Conservation (phyloP, 1,140 invertebrate genomes). For the Ridgeia piscesae region DNA sequence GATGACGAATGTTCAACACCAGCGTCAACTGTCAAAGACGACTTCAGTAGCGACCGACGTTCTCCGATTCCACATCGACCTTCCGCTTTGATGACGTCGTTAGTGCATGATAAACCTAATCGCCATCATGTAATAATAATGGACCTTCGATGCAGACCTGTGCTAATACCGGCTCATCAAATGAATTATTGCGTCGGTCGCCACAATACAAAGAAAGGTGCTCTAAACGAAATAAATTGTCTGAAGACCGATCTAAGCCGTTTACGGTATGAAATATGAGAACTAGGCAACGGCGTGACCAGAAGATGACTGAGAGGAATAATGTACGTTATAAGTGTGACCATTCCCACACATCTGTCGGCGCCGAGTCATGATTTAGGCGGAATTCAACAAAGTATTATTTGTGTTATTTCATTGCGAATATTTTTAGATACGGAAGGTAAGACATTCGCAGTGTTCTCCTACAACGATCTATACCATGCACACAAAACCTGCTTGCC, state of each 20-base stretch:
- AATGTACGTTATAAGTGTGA: too few relatives aligned
- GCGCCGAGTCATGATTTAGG: too few relatives aligned
- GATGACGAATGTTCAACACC: background rate
- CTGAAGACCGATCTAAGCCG: background rate
- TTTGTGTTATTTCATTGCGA: too few relatives aligned
- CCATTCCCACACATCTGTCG: too few relatives aligned
- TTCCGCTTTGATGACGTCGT: background rate
- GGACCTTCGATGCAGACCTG: background rate
- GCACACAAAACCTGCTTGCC: background rate
- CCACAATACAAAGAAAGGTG: background rate
- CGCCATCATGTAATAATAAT: background rate
- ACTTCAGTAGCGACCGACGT: background rate
- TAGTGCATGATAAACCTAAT: background rate
- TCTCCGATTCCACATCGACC: background rate
- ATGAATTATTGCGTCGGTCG: background rate
- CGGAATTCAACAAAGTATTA: too few relatives aligned
- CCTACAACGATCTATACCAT: too few relatives aligned
- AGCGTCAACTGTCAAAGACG: background rate
- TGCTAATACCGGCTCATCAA: background rate
- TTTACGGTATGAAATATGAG: too few relatives aligned
- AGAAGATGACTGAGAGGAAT: too few relatives aligned
- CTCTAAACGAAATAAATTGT: background rate
- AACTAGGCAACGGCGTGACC: too few relatives aligned
- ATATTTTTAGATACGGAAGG: too few relatives aligned
- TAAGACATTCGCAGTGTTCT: too few relatives aligned